Percentiles rank a stretch among this genome's conserved stretches.
phyloP scores from a whole-genome alignment of 2,888 invertebrate genomes.

The Iphiclides podalirius region DNA sequence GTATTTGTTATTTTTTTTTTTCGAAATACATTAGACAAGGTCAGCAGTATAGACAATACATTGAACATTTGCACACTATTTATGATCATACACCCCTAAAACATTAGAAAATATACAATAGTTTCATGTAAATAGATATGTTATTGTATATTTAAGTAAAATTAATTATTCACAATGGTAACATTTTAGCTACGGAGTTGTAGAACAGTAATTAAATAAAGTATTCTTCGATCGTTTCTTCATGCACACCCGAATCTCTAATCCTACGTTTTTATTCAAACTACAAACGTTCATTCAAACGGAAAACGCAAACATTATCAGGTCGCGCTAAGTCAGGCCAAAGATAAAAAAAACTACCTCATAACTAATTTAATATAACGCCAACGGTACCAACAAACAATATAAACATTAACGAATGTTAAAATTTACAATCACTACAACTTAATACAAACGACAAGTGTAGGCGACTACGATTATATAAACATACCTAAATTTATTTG shows the following conservation, averaged over 20 bases:
- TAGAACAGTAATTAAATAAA: slow-evolving; percentile 28
- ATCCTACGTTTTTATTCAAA: neutral
- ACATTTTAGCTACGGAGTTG: slow-evolving; percentile 63
- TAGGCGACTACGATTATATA: slow-evolving; percentile 54
- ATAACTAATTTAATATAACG: slow-evolving; percentile 34
- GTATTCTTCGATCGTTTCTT: neutral
- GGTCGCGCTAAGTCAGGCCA: slow-evolving; percentile 2
- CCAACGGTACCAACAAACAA: slow-evolving; percentile 48
- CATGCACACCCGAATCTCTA: neutral
- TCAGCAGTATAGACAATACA: slow-evolving; percentile 41
- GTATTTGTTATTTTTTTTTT: slow-evolving; percentile 11
- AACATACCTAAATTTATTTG: slow-evolving; percentile 77
- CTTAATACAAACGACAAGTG: slow-evolving; percentile 57
- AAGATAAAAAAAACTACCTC: slow-evolving; percentile 32
- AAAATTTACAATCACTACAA: slow-evolving; percentile 73
- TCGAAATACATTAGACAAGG: slow-evolving; percentile 24
- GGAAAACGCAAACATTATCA: neutral
- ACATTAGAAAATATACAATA: slow-evolving; percentile 64
- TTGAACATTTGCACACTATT: slow-evolving; percentile 51
- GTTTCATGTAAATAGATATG: slow-evolving; percentile 61
- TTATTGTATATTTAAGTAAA: slow-evolving; percentile 60
- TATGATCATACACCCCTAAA: slow-evolving; percentile 56
- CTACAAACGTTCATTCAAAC: neutral
- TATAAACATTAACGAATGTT: slow-evolving; percentile 58
- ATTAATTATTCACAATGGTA: slow-evolving; percentile 70